Evolutionary conservation across 2,888 invertebrate species (phyloP), one percentile per base, ranked within the genome.

Genomic region (Ennomos quercinarius): DNA sequence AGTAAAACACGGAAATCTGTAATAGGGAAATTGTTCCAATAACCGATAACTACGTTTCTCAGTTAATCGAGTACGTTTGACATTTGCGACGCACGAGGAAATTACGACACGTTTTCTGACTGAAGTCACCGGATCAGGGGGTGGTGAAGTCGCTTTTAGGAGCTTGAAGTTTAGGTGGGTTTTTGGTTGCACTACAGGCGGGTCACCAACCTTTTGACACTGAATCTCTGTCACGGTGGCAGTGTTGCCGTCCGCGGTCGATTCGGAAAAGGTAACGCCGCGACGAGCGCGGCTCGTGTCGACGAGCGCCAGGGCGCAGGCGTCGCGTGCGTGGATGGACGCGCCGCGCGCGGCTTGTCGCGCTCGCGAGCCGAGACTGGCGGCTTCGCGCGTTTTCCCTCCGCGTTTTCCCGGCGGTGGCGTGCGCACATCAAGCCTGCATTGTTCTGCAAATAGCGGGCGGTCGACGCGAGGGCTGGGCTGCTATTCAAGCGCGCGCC

Each of bases 171-270:
- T 78, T 81, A 79, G 76, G 81, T 84, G 80, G 70, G 74, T 74
- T 84, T 89, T 85, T 66, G 78, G 67, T 70, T 84, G 82, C 80
- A 81, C 81, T 74, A 67, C 44, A 71, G 68, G 69, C 76, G 76
- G 86, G 80, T 89, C 89, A 91, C 91, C 86, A 90, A 91, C 91
- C 91, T 91, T 91, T 88, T 91, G 91, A 89, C 91, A 91, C 89
- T 86, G 91, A 87, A 89, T 76, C 80, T 91, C 90, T 83, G 90
- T 81, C 84, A 87, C 86, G 82, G 84, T 81, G 84, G 86, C 76
- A 76, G 84, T 81, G 82, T 83, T 82, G 82, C 70, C 77, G 83
- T 89, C 88, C 74, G 76, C 84, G 84, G 89, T 88, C 86, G 91
- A 88, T 88, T 91, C 91, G 72, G 88, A 88, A 76, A 91, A 91